phyloP scores from a whole-genome alignment of 2,797 vertebrate species.

The Sebastes nivosus region DNA sequence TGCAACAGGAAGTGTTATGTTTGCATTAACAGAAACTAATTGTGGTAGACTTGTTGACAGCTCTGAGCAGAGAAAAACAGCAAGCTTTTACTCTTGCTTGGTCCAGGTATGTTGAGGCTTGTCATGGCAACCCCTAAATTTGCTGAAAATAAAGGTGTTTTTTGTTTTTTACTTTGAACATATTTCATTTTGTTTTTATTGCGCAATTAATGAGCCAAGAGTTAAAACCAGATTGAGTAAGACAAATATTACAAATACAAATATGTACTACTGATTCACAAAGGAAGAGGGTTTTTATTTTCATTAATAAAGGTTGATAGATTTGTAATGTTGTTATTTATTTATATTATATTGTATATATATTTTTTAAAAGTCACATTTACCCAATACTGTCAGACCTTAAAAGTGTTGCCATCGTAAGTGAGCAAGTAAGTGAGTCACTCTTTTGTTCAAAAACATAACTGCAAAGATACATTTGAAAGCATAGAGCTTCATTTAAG shows the following conservation, averaged over 20 bases:
- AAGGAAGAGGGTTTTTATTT: neutral
- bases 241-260: neutral
- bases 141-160: neutral
- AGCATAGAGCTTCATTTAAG: neutral
- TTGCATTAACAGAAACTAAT: constrained; percentile 10
- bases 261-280: neutral
- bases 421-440: neutral
- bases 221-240: neutral
- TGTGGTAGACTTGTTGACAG: neutral
- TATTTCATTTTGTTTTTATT: neutral
- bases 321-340: neutral
- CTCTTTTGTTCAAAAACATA: neutral
- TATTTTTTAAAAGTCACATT: too few species aligned
- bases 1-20: constrained; percentile 1
- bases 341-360: neutral
- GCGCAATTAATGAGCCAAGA: neutral
- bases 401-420: neutral
- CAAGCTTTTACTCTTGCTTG: neutral
- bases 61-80: neutral
- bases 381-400: neutral
- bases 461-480: neutral
- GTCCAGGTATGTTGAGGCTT: neutral
- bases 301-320: neutral
- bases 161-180: neutral
- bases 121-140: too few species aligned